phyloP scores from a whole-genome alignment of 2,113 vertebrate species.

The Recurvirostra avosetta region DNA sequence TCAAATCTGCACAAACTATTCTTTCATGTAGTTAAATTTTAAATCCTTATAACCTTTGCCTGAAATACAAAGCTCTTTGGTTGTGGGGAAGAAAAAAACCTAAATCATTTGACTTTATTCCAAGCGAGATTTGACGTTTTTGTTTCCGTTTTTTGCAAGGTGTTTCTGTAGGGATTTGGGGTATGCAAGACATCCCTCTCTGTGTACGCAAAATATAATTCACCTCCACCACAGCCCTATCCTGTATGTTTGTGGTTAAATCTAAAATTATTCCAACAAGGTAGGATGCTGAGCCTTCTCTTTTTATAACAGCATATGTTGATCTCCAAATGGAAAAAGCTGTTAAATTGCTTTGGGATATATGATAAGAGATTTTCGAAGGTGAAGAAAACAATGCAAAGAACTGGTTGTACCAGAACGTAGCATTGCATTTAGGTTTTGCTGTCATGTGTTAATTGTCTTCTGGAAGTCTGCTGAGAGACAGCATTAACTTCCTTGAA shows the following conservation, averaged over 20 bases:
- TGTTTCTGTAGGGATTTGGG: background rate
- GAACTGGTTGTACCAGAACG: background rate
- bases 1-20: background rate
- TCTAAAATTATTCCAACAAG: background rate
- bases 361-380: background rate
- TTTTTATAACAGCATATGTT: background rate
- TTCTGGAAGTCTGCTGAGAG: background rate
- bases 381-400: background rate
- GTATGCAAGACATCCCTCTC: background rate
- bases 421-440: background rate
- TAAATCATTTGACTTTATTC: background rate
- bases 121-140: background rate
- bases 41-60: background rate
- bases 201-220: background rate
- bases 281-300: background rate
- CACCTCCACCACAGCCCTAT: background rate
- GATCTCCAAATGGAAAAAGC: background rate
- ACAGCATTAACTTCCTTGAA: background rate
- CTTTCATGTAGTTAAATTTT: background rate
- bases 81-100: background rate
- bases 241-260: background rate
- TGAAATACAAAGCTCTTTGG: background rate
- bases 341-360: slow-evolving; percentile 14
- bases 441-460: background rate
- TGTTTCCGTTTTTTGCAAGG: background rate